Evolutionary conservation across 2,797 vertebrate species (phyloP).

Genomic region (Spatula clypeata): DNA sequence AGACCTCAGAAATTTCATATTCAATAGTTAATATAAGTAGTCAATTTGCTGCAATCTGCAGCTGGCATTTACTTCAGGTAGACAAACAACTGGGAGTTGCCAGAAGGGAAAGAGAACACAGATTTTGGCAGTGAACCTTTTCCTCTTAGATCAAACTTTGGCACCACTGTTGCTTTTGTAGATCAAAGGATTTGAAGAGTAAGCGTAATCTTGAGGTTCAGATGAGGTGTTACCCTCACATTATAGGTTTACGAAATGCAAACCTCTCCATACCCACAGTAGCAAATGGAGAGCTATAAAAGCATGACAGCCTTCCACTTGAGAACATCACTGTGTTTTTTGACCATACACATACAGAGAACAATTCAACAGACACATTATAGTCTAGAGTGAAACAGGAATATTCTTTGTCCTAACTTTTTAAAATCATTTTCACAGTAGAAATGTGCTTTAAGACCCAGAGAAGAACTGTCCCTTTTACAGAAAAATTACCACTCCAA

Average conservation of each 20-base stretch:
- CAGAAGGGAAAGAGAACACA: neutral
- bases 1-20: neutral
- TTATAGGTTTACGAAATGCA: neutral
- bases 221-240: neutral
- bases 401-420: neutral
- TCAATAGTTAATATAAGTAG: neutral
- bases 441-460: neutral
- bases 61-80: neutral
- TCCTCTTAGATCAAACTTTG: neutral
- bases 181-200: neutral
- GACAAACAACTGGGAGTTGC: neutral
- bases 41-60: neutral
- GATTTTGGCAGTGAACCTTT: neutral
- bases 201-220: neutral
- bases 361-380: neutral
- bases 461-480: neutral
- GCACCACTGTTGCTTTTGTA: neutral
- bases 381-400: neutral
- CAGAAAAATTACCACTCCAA: neutral
- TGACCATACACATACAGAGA: neutral
- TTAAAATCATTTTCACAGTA: neutral
- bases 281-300: neutral
- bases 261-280: neutral
- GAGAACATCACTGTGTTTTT: neutral
- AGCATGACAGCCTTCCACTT: neutral